A percentile compares a stretch with the other conserved stretches of the same genome.
phyloP scores from a whole-genome alignment of 2,797 vertebrate genomes.

The Oophaga sylvatica region DNA sequence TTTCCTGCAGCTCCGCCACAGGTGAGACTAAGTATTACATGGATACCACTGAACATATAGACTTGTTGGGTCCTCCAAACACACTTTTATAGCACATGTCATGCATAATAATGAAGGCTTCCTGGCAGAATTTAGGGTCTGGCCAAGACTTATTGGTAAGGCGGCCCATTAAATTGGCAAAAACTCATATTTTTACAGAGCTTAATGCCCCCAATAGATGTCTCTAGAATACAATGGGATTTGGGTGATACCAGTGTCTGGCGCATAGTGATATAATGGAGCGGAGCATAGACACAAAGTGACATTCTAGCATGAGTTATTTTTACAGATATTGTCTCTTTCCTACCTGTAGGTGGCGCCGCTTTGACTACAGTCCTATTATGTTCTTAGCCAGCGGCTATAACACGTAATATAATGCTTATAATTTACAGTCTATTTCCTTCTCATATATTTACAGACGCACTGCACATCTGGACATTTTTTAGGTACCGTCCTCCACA shows the following conservation, averaged over 20 bases:
- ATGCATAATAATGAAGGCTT: too few relatives aligned
- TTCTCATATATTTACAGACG: background rate
- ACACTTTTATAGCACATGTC: background rate
- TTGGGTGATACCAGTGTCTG: too few relatives aligned
- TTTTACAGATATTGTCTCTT: background rate
- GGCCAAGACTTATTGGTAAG: background rate
- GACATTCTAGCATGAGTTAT: background rate
- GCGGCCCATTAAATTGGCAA: conserved; percentile 1
- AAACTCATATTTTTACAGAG: background rate
- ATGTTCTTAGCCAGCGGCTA: background rate
- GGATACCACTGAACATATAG: background rate
- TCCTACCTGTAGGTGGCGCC: background rate
- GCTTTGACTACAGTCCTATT: background rate
- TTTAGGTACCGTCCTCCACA: background rate
- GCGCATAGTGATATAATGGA: background rate
- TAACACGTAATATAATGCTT: background rate
- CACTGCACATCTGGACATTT: conserved; percentile 35
- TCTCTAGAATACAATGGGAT: background rate
- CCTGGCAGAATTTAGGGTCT: too few relatives aligned
- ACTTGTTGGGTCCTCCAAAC: background rate
- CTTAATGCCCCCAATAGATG: background rate
- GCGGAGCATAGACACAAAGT: conserved; percentile 14
- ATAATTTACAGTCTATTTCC: background rate
- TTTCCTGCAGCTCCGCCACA: background rate
- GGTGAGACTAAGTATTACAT: background rate